These are phyloP conservation scores for Amblyteles armatorius DNA, from an alignment of 2,888 invertebrate species.

Conservation along the genomic window DNA sequence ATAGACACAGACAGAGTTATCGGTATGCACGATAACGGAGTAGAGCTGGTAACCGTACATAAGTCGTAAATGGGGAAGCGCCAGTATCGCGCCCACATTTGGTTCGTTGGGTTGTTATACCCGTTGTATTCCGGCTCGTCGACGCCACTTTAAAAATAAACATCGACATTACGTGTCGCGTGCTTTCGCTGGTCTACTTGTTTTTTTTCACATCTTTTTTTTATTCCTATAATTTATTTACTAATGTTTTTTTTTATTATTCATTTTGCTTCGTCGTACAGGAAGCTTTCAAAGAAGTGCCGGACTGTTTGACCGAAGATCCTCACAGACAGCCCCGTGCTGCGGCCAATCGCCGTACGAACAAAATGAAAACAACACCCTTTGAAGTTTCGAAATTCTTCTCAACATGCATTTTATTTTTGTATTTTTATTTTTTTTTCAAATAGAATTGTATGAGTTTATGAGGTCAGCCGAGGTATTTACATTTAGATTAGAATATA, in stretches of 20 bases:
- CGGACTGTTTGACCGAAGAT: too few relatives aligned
- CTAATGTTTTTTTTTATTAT: background rate
- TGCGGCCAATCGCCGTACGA: background rate
- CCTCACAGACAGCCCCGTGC: too few relatives aligned
- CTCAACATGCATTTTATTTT: background rate
- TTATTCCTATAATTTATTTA: background rate
- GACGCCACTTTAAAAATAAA: constrained; percentile 35
- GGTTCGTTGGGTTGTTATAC: constrained; percentile 16
- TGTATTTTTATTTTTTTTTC: background rate
- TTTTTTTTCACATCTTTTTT: constrained; percentile 14
- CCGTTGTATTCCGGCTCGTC: constrained; percentile 36
- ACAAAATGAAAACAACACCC: background rate
- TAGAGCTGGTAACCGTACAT: constrained; percentile 22
- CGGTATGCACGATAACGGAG: background rate
- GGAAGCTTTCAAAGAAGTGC: background rate
- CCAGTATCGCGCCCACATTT: constrained; percentile 17
- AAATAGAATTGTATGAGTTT: background rate
- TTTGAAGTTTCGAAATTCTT: background rate
- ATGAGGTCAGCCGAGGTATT: constrained; percentile 5
- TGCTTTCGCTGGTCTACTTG: background rate
- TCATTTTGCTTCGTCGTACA: background rate
- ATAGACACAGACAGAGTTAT: background rate
- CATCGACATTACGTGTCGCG: background rate
- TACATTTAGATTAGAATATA: constrained; percentile 47
- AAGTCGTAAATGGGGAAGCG: constrained; percentile 37